phyloP scores from a whole-genome alignment of 2,797 vertebrate species.

The Iguana delicatissima region DNA sequence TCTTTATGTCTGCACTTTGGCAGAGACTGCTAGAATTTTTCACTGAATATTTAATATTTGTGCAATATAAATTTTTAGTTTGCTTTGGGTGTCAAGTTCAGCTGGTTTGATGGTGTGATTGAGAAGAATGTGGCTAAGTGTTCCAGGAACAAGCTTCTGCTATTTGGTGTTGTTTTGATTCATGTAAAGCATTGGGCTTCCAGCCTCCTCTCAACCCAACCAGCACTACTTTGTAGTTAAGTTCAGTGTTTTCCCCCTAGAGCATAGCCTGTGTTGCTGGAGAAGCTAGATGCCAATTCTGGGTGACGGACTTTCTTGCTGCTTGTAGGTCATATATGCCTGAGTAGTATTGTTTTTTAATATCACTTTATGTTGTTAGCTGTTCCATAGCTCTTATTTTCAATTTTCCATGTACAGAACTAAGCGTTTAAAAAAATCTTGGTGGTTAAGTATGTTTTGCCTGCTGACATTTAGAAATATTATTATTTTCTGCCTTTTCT shows the following conservation, averaged over 20 bases:
- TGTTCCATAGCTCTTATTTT: background rate
- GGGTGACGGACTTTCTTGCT: background rate
- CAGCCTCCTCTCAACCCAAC: background rate
- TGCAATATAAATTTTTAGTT: conserved; percentile 14
- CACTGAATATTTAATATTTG: conserved; percentile 35
- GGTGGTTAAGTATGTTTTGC: background rate
- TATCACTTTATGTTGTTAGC: background rate
- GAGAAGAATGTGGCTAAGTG: background rate
- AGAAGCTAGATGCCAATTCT: background rate
- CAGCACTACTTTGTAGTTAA: background rate
- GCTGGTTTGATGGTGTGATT: conserved; percentile 17
- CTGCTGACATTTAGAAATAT: background rate
- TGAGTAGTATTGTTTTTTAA: background rate
- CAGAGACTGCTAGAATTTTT: conserved; percentile 22
- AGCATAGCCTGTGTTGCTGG: background rate
- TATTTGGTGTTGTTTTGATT: background rate
- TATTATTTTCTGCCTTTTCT: background rate
- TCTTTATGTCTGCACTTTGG: background rate
- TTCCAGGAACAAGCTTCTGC: background rate
- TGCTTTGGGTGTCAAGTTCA: background rate
- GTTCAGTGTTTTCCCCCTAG: background rate
- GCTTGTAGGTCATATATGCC: too few species aligned
- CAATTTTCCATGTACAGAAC: background rate
- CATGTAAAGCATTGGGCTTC: background rate
- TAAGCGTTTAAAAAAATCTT: background rate